Evolutionary conservation across 2,113 vertebrate genomes (phyloP).

Genomic region (Bothrops jararaca): DNA sequence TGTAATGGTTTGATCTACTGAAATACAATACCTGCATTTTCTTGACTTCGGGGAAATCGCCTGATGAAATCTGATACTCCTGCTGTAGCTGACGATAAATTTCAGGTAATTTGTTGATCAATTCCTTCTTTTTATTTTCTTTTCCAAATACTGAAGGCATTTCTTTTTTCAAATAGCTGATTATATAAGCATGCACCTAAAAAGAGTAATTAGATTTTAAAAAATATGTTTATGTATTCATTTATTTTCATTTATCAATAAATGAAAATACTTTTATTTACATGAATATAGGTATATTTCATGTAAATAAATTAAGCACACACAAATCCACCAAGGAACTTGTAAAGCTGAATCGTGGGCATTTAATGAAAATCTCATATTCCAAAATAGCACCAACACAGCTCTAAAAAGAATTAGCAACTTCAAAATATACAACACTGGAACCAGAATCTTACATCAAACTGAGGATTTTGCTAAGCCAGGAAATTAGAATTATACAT

Average conservation of each 20-base stretch:
- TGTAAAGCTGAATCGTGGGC: neutral
- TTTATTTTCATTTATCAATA: neutral
- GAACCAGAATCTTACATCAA: neutral
- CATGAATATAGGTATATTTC: neutral
- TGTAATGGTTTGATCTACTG: neutral
- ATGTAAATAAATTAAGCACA: neutral
- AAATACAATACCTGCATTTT: conserved; percentile 89
- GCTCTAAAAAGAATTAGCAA: neutral
- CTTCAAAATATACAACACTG: neutral
- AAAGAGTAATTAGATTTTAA: neutral
- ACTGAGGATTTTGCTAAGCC: neutral
- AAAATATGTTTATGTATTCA: neutral
- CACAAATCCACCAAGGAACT: neutral
- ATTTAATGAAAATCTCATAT: neutral
- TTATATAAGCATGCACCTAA: conserved; percentile 97
- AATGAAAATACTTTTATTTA: neutral
- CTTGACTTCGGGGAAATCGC: conserved; percentile 90
- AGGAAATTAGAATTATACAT: neutral
- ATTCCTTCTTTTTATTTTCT: conserved; percentile 92
- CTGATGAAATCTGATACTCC: conserved; percentile 92
- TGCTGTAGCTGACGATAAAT: conserved; percentile 88
- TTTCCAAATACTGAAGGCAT: conserved; percentile 95
- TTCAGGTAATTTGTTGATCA: conserved; percentile 87
- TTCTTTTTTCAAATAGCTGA: conserved; percentile 94
- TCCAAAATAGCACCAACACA: neutral